phyloP scores from a whole-genome alignment of 2,888 invertebrate species.

The Plagodis pulveraria region DNA sequence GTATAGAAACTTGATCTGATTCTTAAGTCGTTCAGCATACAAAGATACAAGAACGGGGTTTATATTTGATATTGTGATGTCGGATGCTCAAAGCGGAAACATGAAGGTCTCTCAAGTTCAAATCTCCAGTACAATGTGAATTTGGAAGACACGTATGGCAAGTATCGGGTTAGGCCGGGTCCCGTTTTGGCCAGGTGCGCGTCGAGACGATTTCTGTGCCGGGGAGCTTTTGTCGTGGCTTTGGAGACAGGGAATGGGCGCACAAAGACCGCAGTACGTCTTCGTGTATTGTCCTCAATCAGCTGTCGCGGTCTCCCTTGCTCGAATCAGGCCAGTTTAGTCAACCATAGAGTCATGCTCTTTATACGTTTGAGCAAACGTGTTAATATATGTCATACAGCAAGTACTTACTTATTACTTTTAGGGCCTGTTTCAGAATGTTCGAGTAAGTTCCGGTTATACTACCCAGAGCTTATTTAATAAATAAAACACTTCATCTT shows the following conservation, averaged over 20 bases:
- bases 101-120: conserved; percentile 47
- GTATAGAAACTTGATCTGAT: conserved; percentile 12
- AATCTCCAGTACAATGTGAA: conserved; percentile 50
- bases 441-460: too few species aligned
- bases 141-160: conserved; percentile 47
- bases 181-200: conserved; percentile 73
- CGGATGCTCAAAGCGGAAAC: conserved; percentile 62
- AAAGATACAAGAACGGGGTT: conserved; percentile 28
- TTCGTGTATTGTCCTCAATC: conserved; percentile 78
- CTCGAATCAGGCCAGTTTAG: conserved; percentile 46
- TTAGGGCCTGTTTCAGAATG: too few species aligned
- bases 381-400: conserved; percentile 20
- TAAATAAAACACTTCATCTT: too few species aligned
- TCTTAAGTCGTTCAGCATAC: conserved; percentile 23
- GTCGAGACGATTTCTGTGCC: conserved; percentile 64
- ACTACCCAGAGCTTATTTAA: too few species aligned
- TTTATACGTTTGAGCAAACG: conserved; percentile 26
- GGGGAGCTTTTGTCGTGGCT: conserved; percentile 63
- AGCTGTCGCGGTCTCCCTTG: conserved; percentile 75
- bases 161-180: conserved; percentile 71
- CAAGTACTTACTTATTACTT: neutral
- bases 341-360: conserved; percentile 50
- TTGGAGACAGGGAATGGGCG: conserved; percentile 57
- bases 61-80: conserved; percentile 40
- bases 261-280: conserved; percentile 81